These are phyloP conservation scores for Odontophorus gujanensis DNA, from an alignment of 2,113 vertebrate species.

Conservation along the genomic window DNA sequence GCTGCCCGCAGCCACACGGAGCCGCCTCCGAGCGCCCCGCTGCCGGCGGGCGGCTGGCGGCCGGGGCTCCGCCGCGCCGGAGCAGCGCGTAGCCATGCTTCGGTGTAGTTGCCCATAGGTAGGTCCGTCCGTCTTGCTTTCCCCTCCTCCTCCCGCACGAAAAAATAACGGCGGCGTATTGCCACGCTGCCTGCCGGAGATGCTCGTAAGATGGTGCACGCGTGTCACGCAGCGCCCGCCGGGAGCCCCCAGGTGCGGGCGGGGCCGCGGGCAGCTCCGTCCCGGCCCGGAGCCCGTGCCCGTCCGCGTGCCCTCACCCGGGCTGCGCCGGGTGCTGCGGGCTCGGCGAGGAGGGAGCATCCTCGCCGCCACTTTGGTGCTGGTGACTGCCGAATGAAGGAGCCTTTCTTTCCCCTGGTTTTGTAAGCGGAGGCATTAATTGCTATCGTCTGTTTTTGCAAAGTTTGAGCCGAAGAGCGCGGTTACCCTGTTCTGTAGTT, in stretches of 20 bases:
- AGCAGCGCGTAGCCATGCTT: constrained; percentile 74
- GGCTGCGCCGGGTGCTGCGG: constrained; percentile 48
- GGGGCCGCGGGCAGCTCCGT: not conserved
- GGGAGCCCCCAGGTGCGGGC: not conserved
- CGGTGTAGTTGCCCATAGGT: constrained; percentile 77
- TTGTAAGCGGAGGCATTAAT: not conserved
- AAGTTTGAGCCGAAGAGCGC: constrained; percentile 53
- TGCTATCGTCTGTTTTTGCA: constrained; percentile 24
- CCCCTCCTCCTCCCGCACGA: not conserved
- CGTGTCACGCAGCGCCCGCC: constrained; percentile 21
- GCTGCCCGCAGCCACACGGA: constrained; percentile 73
- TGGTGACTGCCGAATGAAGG: constrained; percentile 7
- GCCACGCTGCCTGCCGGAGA: constrained; percentile 43
- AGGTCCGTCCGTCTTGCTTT: constrained; percentile 72
- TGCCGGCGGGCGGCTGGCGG: constrained; percentile 73
- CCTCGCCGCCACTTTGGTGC: constrained; percentile 34
- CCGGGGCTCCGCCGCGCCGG: constrained; percentile 74
- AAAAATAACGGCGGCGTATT: constrained; percentile 42
- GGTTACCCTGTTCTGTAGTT: constrained; percentile 8
- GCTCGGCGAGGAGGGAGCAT: constrained; percentile 6
- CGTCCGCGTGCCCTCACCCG: constrained; percentile 52
- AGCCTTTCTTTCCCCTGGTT: not conserved
- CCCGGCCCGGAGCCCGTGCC: not conserved
- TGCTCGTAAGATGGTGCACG: constrained; percentile 61
- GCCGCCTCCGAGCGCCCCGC: constrained; percentile 75